These are phyloP conservation scores for Drosophila melanica DNA, from an alignment of 1,140 invertebrate genomes.

Conservation along the genomic window DNA sequence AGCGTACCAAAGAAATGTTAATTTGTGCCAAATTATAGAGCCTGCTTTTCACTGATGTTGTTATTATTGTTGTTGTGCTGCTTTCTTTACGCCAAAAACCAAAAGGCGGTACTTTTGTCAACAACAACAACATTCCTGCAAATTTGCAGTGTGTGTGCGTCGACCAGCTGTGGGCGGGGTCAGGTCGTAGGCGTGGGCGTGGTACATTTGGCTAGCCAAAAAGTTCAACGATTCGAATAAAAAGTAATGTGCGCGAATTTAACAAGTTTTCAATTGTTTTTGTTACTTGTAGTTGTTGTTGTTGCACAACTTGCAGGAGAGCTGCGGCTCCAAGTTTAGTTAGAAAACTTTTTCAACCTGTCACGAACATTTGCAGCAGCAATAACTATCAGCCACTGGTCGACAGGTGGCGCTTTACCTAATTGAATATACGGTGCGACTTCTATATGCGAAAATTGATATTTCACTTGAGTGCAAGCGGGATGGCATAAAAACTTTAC, in stretches of 20 bases:
- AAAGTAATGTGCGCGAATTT: constrained; percentile 44
- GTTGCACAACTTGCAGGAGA: neutral
- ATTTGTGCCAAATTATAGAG: constrained; percentile 24
- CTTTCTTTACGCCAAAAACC: constrained; percentile 25
- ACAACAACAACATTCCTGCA: constrained; percentile 33
- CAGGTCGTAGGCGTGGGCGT: constrained; percentile 29
- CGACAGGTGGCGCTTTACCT: constrained; percentile 42
- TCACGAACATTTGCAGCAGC: constrained; percentile 14
- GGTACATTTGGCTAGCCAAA: constrained; percentile 20
- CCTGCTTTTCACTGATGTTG: constrained; percentile 8
- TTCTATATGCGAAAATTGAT: constrained; percentile 29
- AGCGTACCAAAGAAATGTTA: neutral
- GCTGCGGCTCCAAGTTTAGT: no score
- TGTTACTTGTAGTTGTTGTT: constrained; percentile 4
- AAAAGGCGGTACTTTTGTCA: constrained; percentile 61
- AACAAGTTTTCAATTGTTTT: constrained; percentile 44
- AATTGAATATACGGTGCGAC: neutral
- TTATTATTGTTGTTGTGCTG: constrained; percentile 34
- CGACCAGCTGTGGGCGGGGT: constrained; percentile 29
- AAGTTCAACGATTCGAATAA: constrained; percentile 46
- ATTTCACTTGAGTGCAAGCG: constrained; percentile 2
- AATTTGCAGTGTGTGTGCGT: constrained; percentile 16
- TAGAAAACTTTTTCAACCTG: constrained; percentile 7
- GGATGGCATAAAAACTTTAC: constrained; percentile 3
- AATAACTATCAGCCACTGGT: neutral